Conservation (phyloP, 2,797 vertebrate genomes). For the Megaceryle alcyon region DNA sequence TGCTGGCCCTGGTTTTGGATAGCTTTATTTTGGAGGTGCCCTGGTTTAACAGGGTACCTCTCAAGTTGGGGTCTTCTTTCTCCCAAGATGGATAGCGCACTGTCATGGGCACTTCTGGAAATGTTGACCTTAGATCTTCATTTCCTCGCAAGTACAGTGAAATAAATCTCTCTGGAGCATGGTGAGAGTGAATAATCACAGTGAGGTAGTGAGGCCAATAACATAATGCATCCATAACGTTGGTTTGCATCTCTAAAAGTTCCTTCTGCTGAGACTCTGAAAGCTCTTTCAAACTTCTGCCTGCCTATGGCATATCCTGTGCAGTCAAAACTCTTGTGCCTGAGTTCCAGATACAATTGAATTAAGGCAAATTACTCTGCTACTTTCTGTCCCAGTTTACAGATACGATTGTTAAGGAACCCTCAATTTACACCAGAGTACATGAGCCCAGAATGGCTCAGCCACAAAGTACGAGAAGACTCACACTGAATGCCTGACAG, state of each 20-base stretch:
- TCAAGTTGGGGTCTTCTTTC: background rate
- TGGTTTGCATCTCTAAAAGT: background rate
- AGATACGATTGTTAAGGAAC: background rate
- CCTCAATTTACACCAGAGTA: background rate
- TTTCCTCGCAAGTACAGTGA: background rate
- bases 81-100: background rate
- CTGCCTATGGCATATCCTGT: background rate
- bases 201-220: background rate
- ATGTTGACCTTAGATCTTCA: background rate
- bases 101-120: background rate
- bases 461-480: background rate
- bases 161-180: background rate
- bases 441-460: background rate
- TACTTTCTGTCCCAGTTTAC: background rate
- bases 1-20: background rate
- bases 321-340: background rate
- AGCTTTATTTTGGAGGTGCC: background rate
- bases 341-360: background rate
- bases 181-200: background rate
- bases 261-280: background rate
- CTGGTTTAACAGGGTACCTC: background rate
- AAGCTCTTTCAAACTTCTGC: background rate
- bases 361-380: background rate
- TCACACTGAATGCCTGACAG: background rate
- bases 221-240: rapidly evolving